Evolutionary conservation across 2,797 vertebrate genomes (phyloP).

Genomic region (Chaunax sp.): DNA sequence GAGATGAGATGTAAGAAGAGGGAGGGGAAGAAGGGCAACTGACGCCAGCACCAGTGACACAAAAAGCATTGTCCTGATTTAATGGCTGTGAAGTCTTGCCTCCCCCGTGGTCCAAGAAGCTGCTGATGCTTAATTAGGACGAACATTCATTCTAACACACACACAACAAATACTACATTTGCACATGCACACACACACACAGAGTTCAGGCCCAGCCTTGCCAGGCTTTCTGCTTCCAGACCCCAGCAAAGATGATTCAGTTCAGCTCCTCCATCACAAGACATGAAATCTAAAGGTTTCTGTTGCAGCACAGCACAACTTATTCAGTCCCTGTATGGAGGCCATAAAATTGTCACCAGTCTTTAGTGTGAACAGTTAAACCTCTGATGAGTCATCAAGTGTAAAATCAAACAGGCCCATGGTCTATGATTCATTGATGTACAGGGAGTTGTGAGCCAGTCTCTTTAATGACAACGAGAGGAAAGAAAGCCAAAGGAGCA

Average conservation of each 20-base stretch:
- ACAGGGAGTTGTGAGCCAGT: conserved; percentile 61
- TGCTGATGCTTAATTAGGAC: conserved; percentile 76
- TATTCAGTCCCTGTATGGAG: conserved; percentile 41
- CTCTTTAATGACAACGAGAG: conserved; percentile 57
- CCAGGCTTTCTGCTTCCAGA: conserved; percentile 41
- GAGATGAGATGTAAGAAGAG: conserved; percentile 46
- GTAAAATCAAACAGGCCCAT: conserved; percentile 63
- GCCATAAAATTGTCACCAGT: conserved; percentile 71
- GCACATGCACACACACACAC: conserved; percentile 11
- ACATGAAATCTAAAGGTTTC: conserved; percentile 68
- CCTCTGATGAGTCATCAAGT: conserved; percentile 75
- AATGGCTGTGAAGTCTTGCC: conserved; percentile 78
- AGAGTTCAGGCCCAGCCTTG: conserved; percentile 44
- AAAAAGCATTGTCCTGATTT: conserved; percentile 86
- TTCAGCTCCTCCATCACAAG: conserved; percentile 53
- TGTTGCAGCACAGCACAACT: conserved; percentile 43
- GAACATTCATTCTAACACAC: conserved; percentile 47
- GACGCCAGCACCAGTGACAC: conserved; percentile 77
- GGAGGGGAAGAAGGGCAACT: conserved; percentile 55
- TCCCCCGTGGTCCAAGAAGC: conserved; percentile 72
- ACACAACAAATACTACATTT: conserved; percentile 27
- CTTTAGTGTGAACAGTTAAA: conserved; percentile 71
- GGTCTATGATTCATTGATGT: conserved; percentile 62
- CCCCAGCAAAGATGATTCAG: conserved; percentile 68
- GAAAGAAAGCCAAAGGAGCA: conserved; percentile 26